A percentile compares a stretch with the other conserved stretches of the same genome.
These are phyloP conservation scores for Campoplex capitator DNA, from an alignment of 2,888 invertebrate genomes.

Conservation along the genomic window DNA sequence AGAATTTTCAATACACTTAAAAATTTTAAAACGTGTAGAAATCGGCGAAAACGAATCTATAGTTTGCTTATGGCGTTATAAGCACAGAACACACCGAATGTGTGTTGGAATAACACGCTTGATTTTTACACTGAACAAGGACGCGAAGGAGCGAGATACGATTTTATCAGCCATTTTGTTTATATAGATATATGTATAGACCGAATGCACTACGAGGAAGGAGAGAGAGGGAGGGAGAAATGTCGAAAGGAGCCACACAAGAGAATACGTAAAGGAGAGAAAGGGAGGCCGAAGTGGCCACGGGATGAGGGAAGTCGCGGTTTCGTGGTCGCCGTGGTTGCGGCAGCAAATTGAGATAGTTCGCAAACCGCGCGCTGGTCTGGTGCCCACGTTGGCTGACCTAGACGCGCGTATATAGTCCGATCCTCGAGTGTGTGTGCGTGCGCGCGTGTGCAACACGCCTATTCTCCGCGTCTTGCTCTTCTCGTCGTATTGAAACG, in stretches of 20 bases:
- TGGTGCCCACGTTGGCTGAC: slow-evolving; percentile 78
- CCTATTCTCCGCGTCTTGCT: slow-evolving; percentile 8
- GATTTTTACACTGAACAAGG: too few relatives aligned
- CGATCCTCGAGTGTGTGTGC: slow-evolving; percentile 30
- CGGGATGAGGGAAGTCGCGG: slow-evolving; percentile 79
- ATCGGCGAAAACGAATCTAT: too few relatives aligned
- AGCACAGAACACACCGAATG: too few relatives aligned
- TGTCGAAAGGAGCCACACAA: slow-evolving; percentile 28
- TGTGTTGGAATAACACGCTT: too few relatives aligned
- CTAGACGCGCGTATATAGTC: slow-evolving; percentile 70
- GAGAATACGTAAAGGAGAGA: slow-evolving; percentile 37
- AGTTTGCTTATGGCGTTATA: too few relatives aligned
- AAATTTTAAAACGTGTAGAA: too few relatives aligned
- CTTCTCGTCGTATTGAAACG: slow-evolving; percentile 15
- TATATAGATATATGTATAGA: background rate
- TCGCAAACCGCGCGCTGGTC: slow-evolving; percentile 79
- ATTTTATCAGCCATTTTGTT: slow-evolving; percentile 1
- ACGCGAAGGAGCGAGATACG: background rate
- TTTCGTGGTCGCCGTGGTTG: slow-evolving; percentile 81
- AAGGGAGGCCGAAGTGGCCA: slow-evolving; percentile 67
- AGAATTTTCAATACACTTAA: too few relatives aligned
- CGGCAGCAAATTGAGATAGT: slow-evolving; percentile 83
- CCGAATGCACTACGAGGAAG: background rate
- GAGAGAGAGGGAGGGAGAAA: slow-evolving; percentile 40
- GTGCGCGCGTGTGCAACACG: slow-evolving; percentile 34